These are phyloP conservation scores for Drosophila planitibia DNA, from an alignment of 2,888 invertebrate genomes.

Conservation along the genomic window DNA sequence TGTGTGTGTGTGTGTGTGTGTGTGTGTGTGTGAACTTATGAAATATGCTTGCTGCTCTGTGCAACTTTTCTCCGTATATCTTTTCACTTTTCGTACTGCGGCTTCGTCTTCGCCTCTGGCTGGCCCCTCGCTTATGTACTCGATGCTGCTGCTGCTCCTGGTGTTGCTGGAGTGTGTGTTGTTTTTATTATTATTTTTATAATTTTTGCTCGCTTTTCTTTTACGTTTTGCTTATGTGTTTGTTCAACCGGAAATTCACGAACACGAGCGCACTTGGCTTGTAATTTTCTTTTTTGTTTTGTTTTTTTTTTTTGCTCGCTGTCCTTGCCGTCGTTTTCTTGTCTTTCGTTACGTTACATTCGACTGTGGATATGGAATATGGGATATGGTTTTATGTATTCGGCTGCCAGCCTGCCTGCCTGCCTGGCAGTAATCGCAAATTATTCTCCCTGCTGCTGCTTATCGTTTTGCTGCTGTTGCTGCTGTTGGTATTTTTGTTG, in stretches of 20 bases:
- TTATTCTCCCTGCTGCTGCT: conserved; percentile 58
- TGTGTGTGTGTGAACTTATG: conserved; percentile 67
- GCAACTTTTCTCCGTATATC: conserved; percentile 67
- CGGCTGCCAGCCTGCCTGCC: conserved; percentile 24
- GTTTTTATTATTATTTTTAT: conserved; percentile 68
- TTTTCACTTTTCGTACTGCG: conserved; percentile 76
- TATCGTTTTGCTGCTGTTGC: conserved; percentile 26
- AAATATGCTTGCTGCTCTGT: conserved; percentile 73
- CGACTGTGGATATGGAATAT: conserved; percentile 50
- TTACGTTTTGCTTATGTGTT: conserved; percentile 75
- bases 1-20: conserved; percentile 14
- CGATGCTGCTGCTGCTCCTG: conserved; percentile 37
- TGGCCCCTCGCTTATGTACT: conserved; percentile 49
- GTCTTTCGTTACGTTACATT: conserved; percentile 62
- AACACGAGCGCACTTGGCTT: conserved; percentile 78
- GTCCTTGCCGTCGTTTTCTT: conserved; percentile 61
- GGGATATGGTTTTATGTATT: conserved; percentile 47
- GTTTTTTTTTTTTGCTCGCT: conserved; percentile 24
- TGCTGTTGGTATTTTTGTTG: conserved; percentile 40
- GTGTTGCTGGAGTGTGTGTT: conserved; percentile 40
- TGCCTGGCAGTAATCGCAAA: conserved; percentile 72
- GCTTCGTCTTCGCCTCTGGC: conserved; percentile 44
- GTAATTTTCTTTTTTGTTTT: conserved; percentile 53
- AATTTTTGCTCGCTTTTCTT: conserved; percentile 59
- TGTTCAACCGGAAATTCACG: conserved; percentile 84